Conservation (phyloP, 2,113 vertebrate genomes). For the Anarrhichthys ocellatus region DNA sequence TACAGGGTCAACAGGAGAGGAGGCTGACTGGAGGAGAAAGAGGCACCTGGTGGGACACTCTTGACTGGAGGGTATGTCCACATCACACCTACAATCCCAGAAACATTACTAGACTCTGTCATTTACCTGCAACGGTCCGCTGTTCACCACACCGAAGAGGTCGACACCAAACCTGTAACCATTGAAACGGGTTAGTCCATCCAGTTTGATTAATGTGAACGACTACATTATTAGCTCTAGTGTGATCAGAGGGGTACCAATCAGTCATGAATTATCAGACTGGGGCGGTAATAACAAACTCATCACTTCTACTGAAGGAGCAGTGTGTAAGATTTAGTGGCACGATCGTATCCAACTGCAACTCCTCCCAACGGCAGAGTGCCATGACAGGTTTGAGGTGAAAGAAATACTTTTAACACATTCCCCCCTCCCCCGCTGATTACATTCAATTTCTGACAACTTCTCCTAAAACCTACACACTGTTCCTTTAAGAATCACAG, state of each 20-base stretch:
- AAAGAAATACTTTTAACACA: too few species aligned
- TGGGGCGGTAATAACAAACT: conserved; percentile 74
- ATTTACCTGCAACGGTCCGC: background rate
- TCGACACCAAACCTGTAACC: background rate
- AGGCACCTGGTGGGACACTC: too few species aligned
- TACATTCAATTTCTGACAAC: too few species aligned
- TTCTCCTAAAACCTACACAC: too few species aligned
- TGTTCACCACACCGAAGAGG: background rate
- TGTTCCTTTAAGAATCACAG: too few species aligned
- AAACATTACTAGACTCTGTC: background rate
- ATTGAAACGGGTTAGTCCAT: background rate
- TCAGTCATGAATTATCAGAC: conserved; percentile 66
- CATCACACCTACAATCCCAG: background rate
- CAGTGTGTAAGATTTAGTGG: conserved; percentile 82
- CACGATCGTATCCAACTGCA: too few species aligned
- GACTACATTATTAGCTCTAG: too few species aligned
- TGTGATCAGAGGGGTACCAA: conserved; percentile 65
- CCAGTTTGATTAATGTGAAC: background rate
- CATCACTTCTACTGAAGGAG: conserved; percentile 42
- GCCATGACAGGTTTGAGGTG: too few species aligned
- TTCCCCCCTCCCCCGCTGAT: too few species aligned
- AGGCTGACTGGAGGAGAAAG: background rate
- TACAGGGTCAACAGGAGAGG: background rate
- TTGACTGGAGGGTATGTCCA: too few species aligned
- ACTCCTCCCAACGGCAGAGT: too few species aligned